phyloP scores from a whole-genome alignment of 1,140 invertebrate species.

The Apocrypta bakeri region DNA sequence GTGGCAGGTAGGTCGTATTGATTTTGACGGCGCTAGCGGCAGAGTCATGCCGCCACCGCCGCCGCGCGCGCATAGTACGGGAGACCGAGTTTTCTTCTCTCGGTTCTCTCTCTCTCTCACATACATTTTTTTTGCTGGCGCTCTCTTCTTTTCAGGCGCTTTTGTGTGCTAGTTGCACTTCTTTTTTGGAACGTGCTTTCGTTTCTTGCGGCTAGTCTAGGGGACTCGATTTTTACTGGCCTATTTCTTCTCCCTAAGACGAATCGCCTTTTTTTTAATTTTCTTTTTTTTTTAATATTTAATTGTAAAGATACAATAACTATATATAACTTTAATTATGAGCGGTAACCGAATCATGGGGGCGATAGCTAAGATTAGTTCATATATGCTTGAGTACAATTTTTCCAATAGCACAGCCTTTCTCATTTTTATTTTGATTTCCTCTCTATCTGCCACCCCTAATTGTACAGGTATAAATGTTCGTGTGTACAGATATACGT shows the following conservation, averaged over 20 bases:
- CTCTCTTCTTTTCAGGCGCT: background rate
- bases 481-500: background rate
- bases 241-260: background rate
- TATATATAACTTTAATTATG: too few species aligned
- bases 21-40: constrained; percentile 54
- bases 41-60: constrained; percentile 8
- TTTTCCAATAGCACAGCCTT: constrained; percentile 2
- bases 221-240: background rate
- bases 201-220: background rate
- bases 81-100: constrained; percentile 1
- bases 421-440: background rate
- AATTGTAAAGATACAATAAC: too few species aligned
- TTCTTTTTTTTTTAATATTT: background rate
- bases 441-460: background rate
- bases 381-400: constrained; percentile 20
- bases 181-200: background rate
- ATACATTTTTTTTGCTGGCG: constrained; percentile 7
- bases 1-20: constrained; percentile 58
- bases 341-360: too few species aligned
- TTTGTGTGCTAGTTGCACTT: background rate
- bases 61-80: background rate
- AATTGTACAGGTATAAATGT: too few species aligned
- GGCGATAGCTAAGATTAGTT: too few species aligned
- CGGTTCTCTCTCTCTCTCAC: constrained; percentile 40
- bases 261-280: background rate